Evolutionary conservation across 2,888 invertebrate genomes (phyloP), one percentile per base, ranked within the genome.

Genomic region (Tuberolachnus salignus): DNA sequence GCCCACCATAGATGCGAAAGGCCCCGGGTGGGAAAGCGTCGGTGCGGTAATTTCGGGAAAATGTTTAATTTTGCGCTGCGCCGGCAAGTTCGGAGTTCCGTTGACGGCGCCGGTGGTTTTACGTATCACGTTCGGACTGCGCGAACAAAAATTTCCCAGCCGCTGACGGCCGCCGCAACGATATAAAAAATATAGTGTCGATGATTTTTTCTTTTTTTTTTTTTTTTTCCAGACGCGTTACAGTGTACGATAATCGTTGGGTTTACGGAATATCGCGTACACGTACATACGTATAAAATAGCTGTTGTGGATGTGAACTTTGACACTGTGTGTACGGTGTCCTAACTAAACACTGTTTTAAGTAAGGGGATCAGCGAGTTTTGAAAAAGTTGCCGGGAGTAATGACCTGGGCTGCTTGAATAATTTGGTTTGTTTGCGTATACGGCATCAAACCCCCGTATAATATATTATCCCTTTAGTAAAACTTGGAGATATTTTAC

Each of bases 291-390:
- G 34, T 34, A 53, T 19, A 53, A n/a, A 10, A 49, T n/a, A n/a
- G 8, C n/a, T n/a, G 53, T 6, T 19, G n/a, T 53, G 10, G 9
- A 19, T 53, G 0, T 34, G 14, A 59, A 72, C 71, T 59, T 72
- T 59, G 19, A 55, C 53, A 34, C 6, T 6, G 6, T 34, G 34
- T 34, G 13, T 11, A 49, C 10, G 14, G 26, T 46, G 61, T 61
- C 72, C 26, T 49, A 11, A 34, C 71, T 61, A 49, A 72, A 61
- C 59, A 21, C 44, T 16, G 34, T 72, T 71, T 61, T 61, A 34
- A 49, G 72, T 19, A 49, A 49, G 72, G 49, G 72, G 49, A 61
- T 61, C 49, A 72, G 8, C 49, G 49, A 61, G 72, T 72, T 72
- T 49, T 1, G 8, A 61, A 61, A 72, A 61, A 72, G 49, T 72